Evolutionary conservation across 1,140 invertebrate genomes (phyloP), one percentile per base, ranked within the genome.

Genomic region (Drosophila orosa): DNA sequence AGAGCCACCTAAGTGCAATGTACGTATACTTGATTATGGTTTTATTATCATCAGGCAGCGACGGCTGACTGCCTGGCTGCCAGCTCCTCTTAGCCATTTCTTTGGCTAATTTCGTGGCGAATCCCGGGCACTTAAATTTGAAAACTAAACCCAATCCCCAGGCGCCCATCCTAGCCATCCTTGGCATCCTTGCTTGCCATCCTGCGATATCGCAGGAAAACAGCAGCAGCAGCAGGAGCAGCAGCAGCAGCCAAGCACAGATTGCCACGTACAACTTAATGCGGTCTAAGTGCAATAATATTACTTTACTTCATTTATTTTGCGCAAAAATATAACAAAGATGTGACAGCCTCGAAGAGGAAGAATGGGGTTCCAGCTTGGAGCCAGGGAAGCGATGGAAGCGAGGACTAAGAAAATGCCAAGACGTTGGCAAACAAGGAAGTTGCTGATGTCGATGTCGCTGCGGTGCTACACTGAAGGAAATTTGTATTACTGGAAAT

Each of bases 291-390:
- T 90, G 87, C 86, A 90, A 90, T 90, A 90, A 90, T 90, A 90
- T 90, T 90, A 90, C 86, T 90, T 90, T 83, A 80, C 82, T 90
- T 90, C 79, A 90, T 90, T 90, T 90, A 90, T 90, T 90, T 80
- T 84, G 82, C 75, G 85, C 84, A 90, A 90, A 90, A 90, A 90
- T 90, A 90, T 90, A 80, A 90, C 83, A 90, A 90, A 81, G 87
- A 83, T 80, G 81, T 89, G 84, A 87, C 83, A 89, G 59, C 44
- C 62, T 61, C 71, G 83, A 67, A 71, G 58, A 75, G 59, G 56
- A 57, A 48, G 67, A 69, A 57, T 69, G 61, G 66, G 31, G 24
- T 31, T 33, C 54, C 29, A 57, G 39, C 54, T 29, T 29, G 42
- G 37, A 61, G 42, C 44, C 24, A 61, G 13, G 50, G 7, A 8